Evolutionary conservation across 2,797 vertebrate species (phyloP), one percentile per base, ranked within the genome.

Genomic region (Ciconia nigra): DNA sequence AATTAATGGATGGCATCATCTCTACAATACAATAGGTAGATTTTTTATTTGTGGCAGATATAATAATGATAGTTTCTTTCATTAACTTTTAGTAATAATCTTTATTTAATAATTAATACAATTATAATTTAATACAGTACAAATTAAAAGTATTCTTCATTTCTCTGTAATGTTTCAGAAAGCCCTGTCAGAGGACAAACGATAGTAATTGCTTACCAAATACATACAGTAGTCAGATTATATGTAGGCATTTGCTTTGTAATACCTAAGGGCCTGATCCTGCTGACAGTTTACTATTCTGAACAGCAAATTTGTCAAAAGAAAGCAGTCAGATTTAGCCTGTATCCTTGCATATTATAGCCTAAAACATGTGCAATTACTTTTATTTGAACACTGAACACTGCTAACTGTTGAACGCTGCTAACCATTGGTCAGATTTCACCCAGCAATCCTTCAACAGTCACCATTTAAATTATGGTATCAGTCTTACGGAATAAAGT

Each of bases 101-200:
- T 96, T 97, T 94, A 96, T 96, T 97, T 93, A 97, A 97, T 95
- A 96, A 94, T 96, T 97, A 97, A 96, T 96, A 93, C 24, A 93
- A 74, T 62, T 74, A 83, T 97, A 96, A 97, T 97, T 96, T 93
- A 95, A 97, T 94, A 83, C 28, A 79, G 87, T 55, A 66, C 31
- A 92, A 95, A 96, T 97, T 93, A 91, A 95, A 97, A 94, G 69
- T 96, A 97, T 97, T 95, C 84, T 93, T 97, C 95, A 95, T 96
- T 92, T 96, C 82, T 93, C 65, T 62, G 69, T 76, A 86, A 54
- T 58, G 89, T 92, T 94, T 93, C 81, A 87, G 90, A 92, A 95
- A 94, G 65, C 58, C 15, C 62, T 91, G 67, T 93, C 91, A 95
- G 90, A 96, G 90, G 72, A 58, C 83, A 96, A 96, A 71, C 0